Percentiles rank a stretch among this genome's conserved stretches.
phyloP scores from a whole-genome alignment of 2,888 invertebrate genomes.

The Ochropleura leucogaster region DNA sequence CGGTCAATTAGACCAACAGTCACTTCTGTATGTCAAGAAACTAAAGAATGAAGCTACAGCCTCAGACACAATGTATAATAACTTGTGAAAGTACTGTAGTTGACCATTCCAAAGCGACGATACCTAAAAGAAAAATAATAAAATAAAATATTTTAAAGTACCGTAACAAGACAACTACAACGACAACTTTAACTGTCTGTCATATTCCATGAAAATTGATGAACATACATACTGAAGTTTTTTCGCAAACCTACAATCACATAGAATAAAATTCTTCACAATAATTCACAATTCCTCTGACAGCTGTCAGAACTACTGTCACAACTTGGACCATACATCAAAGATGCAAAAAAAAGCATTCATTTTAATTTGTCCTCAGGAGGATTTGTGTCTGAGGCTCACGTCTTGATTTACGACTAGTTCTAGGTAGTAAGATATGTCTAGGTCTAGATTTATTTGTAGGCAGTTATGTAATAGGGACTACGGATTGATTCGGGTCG shows the following conservation, averaged over 20 bases:
- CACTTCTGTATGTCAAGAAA: no score
- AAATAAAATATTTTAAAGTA: no score
- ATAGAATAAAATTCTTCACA: not conserved
- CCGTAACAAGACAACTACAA: no score
- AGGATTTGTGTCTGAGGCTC: constrained; percentile 76
- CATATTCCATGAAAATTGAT: not conserved
- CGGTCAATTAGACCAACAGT: no score
- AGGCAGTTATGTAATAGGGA: not conserved
- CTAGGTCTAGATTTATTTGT: constrained; percentile 27
- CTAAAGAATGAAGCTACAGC: no score
- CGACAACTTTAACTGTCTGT: not conserved
- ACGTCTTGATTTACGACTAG: constrained; percentile 74
- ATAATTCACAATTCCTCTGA: constrained; percentile 7
- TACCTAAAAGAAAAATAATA: no score
- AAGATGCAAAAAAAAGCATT: constrained; percentile 75
- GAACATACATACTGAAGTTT: not conserved
- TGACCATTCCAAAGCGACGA: no score
- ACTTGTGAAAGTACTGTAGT: no score
- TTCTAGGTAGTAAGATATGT: constrained; percentile 29
- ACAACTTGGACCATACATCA: constrained; percentile 61
- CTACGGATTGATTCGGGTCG: not conserved
- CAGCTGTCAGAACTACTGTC: no score
- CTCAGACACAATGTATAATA: no score
- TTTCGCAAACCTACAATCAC: not conserved
- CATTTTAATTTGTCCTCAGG: constrained; percentile 81